Conservation (phyloP, 2,113 vertebrate genomes). For the Chlorodrepanis virens region DNA sequence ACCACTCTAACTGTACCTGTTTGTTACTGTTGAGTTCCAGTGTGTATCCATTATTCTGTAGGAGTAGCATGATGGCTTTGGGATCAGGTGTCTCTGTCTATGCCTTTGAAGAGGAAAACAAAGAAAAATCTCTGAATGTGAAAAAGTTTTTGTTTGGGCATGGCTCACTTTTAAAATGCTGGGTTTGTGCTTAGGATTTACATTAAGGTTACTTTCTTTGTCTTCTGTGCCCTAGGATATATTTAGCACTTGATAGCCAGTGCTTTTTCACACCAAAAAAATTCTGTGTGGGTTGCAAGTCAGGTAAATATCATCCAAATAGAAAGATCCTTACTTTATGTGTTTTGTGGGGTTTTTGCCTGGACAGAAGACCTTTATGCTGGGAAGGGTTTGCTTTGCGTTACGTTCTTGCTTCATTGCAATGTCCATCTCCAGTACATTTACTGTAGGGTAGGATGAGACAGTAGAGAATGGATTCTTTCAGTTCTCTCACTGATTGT, state of each 20-base stretch:
- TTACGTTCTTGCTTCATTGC: neutral
- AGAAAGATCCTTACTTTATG: neutral
- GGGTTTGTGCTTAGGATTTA: neutral
- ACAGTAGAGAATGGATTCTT: neutral
- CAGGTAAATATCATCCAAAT: neutral
- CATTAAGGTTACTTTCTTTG: neutral
- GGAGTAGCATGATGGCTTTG: neutral
- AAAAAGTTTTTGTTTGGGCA: neutral
- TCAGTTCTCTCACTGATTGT: neutral
- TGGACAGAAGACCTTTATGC: neutral
- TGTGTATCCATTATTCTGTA: neutral
- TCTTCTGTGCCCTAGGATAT: fast-evolving
- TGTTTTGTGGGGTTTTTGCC: neutral
- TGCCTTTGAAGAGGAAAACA: neutral
- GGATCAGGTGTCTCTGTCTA: neutral
- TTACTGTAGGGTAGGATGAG: neutral
- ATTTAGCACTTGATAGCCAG: neutral
- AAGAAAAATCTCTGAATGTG: neutral
- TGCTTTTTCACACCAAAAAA: neutral
- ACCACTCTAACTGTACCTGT: neutral
- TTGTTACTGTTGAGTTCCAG: neutral
- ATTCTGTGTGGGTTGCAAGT: neutral
- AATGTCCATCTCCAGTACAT: neutral
- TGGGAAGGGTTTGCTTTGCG: neutral
- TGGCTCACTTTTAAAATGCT: neutral